Percentiles rank a stretch among this genome's conserved stretches.
These are phyloP conservation scores for Atrina japonica DNA, from an alignment of 2,888 invertebrate genomes.

Conservation along the genomic window DNA sequence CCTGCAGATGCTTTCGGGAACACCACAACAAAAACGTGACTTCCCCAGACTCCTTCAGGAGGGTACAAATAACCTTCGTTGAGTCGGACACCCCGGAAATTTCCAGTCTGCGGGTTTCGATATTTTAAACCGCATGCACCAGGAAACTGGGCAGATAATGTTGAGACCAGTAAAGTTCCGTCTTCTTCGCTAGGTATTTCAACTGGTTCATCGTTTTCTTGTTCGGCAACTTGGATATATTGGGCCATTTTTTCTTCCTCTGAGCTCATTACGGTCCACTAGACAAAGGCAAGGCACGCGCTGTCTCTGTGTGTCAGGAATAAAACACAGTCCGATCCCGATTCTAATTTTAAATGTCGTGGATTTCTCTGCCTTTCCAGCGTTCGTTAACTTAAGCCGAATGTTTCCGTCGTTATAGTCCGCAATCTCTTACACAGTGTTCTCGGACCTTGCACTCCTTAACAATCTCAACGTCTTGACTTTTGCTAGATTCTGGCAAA, in stretches of 20 bases:
- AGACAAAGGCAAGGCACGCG: too few relatives aligned
- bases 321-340: too few relatives aligned
- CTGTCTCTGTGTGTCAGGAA: too few relatives aligned
- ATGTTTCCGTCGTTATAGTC: too few relatives aligned
- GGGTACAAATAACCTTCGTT: conserved; percentile 95
- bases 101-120: conserved; percentile 89
- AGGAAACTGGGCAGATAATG: conserved; percentile 97
- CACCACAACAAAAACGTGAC: conserved; percentile 85
- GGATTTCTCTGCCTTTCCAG: too few relatives aligned
- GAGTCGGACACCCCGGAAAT: conserved; percentile 84
- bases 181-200: conserved; percentile 97
- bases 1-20: conserved; percentile 81
- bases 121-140: conserved; percentile 98
- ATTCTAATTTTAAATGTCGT: too few relatives aligned
- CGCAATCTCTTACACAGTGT: too few relatives aligned
- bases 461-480: too few relatives aligned
- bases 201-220: conserved; percentile 95
- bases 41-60: conserved; percentile 95
- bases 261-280: too few relatives aligned
- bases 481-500: too few relatives aligned
- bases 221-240: conserved; percentile 96
- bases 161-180: conserved; percentile 93
- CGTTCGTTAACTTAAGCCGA: too few relatives aligned
- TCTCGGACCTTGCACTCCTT: too few relatives aligned
- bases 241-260: conserved; percentile 65